Percentiles rank a stretch among this genome's conserved stretches.
Conservation (phyloP, 2,797 vertebrate genomes). For the Ptychobarbus kaznakovi region DNA sequence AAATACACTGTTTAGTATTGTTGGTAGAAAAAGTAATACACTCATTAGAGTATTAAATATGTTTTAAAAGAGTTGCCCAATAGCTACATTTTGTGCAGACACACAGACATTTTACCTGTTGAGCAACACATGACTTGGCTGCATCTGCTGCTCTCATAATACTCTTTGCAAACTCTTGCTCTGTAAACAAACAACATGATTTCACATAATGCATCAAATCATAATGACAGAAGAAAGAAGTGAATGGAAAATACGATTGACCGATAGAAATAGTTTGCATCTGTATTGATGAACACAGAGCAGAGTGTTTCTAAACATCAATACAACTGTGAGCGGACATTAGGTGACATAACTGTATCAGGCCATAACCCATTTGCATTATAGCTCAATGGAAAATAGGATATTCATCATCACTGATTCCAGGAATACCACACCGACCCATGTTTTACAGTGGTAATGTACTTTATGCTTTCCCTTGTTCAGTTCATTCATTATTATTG, state of each 20-base stretch:
- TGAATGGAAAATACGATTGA: slow-evolving; percentile 34
- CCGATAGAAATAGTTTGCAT: slow-evolving; percentile 9
- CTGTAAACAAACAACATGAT: slow-evolving; percentile 69
- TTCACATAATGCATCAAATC: background rate
- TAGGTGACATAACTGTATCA: slow-evolving; percentile 1
- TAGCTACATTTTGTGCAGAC: background rate
- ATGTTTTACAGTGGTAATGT: background rate
- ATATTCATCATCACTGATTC: slow-evolving; percentile 12
- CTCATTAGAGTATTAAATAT: no score
- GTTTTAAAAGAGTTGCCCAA: no score
- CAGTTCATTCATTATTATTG: background rate
- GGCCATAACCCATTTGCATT: slow-evolving; percentile 14
- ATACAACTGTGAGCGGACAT: slow-evolving; percentile 26
- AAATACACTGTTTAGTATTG: no score
- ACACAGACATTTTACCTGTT: slow-evolving; percentile 80
- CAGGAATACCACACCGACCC: background rate
- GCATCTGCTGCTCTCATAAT: slow-evolving; percentile 85
- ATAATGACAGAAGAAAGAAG: background rate
- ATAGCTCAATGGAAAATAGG: slow-evolving; percentile 25
- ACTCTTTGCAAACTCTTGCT: slow-evolving; percentile 90
- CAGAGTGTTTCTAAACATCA: slow-evolving; percentile 43
- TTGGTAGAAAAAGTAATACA: background rate
- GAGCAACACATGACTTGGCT: slow-evolving; percentile 76
- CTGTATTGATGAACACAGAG: slow-evolving; percentile 26
- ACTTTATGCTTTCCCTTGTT: background rate